Evolutionary conservation across 2,113 vertebrate species (phyloP).

Genomic region (Takifugu flavidus): DNA sequence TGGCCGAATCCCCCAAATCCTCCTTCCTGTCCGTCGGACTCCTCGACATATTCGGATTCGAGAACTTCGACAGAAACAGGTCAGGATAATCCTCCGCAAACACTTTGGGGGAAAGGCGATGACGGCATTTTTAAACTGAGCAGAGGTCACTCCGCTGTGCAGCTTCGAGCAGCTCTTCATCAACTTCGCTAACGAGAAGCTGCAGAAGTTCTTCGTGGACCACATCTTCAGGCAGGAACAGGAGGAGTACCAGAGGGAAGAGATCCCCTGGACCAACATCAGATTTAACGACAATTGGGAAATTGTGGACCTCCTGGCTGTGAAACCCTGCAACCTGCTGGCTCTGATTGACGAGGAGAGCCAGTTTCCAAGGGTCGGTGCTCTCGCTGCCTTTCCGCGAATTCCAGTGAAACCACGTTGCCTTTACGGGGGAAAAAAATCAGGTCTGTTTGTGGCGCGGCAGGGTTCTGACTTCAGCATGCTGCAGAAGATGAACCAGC

Average conservation of each 20-base stretch:
- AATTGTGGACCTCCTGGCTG: conserved; percentile 82
- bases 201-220: conserved; percentile 92
- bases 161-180: conserved; percentile 98
- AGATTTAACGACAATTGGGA: conserved; percentile 82
- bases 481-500: conserved; percentile 83
- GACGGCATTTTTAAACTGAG: background rate
- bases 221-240: conserved; percentile 92
- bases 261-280: conserved; percentile 82
- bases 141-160: conserved; percentile 2
- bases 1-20: conserved; percentile 53
- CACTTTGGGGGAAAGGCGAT: background rate
- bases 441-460: conserved; percentile 3
- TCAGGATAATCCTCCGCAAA: conserved; percentile 42
- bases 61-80: conserved; percentile 93
- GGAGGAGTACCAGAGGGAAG: conserved; percentile 84
- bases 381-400: background rate
- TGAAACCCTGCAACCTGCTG: conserved; percentile 85
- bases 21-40: conserved; percentile 81
- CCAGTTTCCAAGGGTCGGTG: conserved; percentile 85
- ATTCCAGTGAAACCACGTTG: background rate
- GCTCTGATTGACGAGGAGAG: conserved; percentile 94
- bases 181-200: conserved; percentile 93
- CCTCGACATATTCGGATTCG: conserved; percentile 97
- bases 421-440: background rate
- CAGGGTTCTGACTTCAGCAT: conserved; percentile 89